These are phyloP conservation scores for Eudemis profundana DNA, from an alignment of 2,888 invertebrate species.

Conservation along the genomic window DNA sequence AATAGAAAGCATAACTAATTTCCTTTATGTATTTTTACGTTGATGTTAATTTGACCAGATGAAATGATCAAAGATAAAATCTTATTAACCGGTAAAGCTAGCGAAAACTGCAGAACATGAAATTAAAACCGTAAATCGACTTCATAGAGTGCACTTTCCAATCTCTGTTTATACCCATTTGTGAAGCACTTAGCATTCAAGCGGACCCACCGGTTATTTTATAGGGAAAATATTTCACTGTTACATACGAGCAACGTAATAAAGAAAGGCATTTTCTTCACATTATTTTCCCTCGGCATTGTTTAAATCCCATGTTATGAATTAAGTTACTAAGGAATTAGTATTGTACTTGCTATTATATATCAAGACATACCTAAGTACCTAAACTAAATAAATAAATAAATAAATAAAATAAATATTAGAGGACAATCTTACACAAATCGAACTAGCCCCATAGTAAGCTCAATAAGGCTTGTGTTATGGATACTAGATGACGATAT, in stretches of 20 bases:
- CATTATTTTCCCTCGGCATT: slow-evolving; percentile 51
- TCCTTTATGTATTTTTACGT: not conserved
- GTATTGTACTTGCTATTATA: too few species aligned
- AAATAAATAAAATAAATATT: too few species aligned
- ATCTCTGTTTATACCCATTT: slow-evolving; percentile 60
- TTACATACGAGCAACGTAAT: slow-evolving; percentile 63
- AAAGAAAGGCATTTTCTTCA: slow-evolving; percentile 60
- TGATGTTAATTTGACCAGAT: not conserved
- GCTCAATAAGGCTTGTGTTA: too few species aligned
- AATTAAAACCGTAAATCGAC: slow-evolving; percentile 39
- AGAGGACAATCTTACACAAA: too few species aligned
- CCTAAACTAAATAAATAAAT: too few species aligned
- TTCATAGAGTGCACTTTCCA: slow-evolving; percentile 55
- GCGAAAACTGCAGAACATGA: slow-evolving; percentile 29
- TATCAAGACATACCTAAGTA: too few species aligned
- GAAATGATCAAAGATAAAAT: not conserved
- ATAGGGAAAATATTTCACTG: slow-evolving; percentile 70
- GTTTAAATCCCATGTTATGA: too few species aligned
- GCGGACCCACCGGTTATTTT: slow-evolving; percentile 62
- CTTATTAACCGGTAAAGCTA: not conserved
- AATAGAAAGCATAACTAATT: too few species aligned
- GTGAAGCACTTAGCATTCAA: slow-evolving; percentile 68
- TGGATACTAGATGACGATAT: too few species aligned
- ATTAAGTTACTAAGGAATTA: too few species aligned
- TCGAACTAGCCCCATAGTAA: too few species aligned